Percentiles rank a stretch among this genome's conserved stretches.
Evolutionary conservation across 1,140 invertebrate species (phyloP).

Genomic region (Wasmannia auropunctata): DNA sequence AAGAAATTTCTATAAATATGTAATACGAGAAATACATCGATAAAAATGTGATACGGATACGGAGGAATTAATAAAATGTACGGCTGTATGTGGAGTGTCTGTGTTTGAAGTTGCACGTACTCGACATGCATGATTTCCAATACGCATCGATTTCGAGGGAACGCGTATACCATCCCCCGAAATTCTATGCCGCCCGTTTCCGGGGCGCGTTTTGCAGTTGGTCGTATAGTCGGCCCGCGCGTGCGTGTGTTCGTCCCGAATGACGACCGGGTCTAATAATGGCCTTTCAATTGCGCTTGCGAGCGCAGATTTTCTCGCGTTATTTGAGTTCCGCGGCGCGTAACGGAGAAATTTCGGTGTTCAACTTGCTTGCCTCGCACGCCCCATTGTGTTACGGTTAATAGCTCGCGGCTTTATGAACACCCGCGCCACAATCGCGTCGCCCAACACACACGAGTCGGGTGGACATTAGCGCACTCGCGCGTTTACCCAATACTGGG

Average conservation of each 20-base stretch:
- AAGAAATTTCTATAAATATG: neutral
- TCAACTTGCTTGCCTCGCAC: constrained; percentile 19
- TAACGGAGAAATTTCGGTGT: constrained; percentile 57
- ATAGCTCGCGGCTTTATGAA: constrained; percentile 67
- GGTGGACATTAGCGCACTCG: constrained; percentile 37
- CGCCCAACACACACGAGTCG: constrained; percentile 10
- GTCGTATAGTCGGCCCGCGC: neutral
- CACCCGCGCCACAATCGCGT: constrained; percentile 51
- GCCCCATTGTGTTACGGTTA: constrained; percentile 65
- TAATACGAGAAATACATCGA: neutral
- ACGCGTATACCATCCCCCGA: no score
- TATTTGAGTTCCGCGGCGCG: constrained; percentile 43
- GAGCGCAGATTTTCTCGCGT: constrained; percentile 42
- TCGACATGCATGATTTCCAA: neutral
- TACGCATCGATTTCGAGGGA: neutral
- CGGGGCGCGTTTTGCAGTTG: constrained; percentile 28
- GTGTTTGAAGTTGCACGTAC: neutral
- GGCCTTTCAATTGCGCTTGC: constrained; percentile 45
- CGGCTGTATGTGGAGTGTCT: neutral
- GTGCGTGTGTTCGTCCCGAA: constrained; percentile 19
- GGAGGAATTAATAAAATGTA: neutral
- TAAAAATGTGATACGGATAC: neutral
- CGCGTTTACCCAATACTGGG: constrained; percentile 36
- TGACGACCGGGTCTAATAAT: constrained; percentile 51
- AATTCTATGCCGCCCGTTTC: neutral